Conservation (phyloP, 92 coral and sea anemone species). For the Zoanthus sansibaricus region DNA sequence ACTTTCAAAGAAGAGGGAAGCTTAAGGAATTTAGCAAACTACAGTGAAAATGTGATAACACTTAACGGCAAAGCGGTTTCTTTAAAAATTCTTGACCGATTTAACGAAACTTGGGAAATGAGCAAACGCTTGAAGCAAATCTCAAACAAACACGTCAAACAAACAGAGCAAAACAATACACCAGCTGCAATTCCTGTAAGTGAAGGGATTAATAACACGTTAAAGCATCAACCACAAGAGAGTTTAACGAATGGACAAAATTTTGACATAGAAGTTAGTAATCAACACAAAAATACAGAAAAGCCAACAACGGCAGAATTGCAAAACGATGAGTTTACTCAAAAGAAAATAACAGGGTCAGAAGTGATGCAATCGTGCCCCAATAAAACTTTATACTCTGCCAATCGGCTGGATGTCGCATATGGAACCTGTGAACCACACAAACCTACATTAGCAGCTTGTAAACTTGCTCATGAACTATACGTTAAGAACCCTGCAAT, state of each 20-base stretch:
- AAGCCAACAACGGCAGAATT: too few species aligned
- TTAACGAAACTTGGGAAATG: background rate
- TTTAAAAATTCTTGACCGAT: background rate
- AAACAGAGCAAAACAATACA: too few species aligned
- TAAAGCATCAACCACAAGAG: background rate
- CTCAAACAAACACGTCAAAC: background rate
- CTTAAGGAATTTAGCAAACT: background rate
- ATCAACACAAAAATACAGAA: background rate
- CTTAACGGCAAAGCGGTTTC: background rate
- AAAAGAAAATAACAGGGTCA: background rate
- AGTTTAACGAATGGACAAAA: background rate
- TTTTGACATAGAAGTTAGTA: background rate
- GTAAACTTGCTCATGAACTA: constrained; percentile 25
- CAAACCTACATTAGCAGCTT: constrained; percentile 13
- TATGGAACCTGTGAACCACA: constrained; percentile 29
- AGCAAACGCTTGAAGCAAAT: background rate
- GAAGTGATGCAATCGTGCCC: background rate
- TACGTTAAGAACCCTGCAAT: background rate
- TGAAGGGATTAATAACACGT: background rate
- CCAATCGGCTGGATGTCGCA: background rate
- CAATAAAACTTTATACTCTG: background rate
- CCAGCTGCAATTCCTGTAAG: background rate
- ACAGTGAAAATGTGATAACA: background rate
- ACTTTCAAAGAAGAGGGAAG: background rate
- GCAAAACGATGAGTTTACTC: background rate